Conservation (phyloP, 1,140 invertebrate genomes). For the Coptotermes formosanus region DNA sequence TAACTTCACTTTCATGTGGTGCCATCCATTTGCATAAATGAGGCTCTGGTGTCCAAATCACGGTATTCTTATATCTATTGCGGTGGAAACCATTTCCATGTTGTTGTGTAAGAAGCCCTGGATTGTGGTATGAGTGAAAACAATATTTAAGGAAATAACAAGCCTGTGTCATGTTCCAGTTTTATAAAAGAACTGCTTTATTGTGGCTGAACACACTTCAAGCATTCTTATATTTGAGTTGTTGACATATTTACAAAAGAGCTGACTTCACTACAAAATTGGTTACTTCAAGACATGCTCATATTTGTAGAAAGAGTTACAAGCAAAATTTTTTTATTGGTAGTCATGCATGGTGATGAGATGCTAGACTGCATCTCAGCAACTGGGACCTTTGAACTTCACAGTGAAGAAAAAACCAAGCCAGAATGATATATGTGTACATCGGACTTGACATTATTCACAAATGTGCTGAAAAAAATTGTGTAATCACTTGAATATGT, state of each 20-base stretch:
- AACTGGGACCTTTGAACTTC: neutral
- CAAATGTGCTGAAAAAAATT: too few species aligned
- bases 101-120: too few species aligned
- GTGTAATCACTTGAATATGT: too few species aligned
- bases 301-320: neutral
- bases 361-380: neutral
- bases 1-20: too few species aligned
- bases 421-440: neutral
- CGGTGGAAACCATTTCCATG: too few species aligned
- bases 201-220: slow-evolving; percentile 4
- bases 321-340: neutral
- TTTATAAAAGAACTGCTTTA: slow-evolving; percentile 17
- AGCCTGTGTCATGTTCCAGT: neutral
- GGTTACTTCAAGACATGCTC: neutral
- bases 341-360: neutral
- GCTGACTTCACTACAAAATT: neutral
- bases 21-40: too few species aligned
- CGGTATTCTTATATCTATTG: too few species aligned
- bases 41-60: too few species aligned
- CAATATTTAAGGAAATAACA: too few species aligned
- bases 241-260: neutral
- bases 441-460: neutral
- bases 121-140: too few species aligned
- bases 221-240: neutral
- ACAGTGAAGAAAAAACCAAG: neutral